Evolutionary conservation across 53 echinoderm and acorn worm genomes (phyloP).

Genomic region (Actinopyga echinites): DNA sequence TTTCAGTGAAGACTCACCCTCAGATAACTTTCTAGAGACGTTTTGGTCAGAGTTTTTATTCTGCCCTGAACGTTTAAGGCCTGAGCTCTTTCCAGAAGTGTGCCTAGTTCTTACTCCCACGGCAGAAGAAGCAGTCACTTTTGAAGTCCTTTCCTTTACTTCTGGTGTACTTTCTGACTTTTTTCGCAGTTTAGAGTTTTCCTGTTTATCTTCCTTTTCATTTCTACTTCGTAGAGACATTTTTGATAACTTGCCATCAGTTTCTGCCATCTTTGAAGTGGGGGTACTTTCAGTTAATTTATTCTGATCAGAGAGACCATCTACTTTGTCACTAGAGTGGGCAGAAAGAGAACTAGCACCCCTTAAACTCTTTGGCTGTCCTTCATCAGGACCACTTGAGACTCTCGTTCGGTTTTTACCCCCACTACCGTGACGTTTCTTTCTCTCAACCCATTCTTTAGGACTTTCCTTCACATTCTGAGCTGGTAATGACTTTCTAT

Average conservation of each 20-base stretch:
- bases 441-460: not conserved
- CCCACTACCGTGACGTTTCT: not conserved
- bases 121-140: not conserved
- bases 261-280: too few species aligned
- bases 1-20: not conserved
- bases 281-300: too few species aligned
- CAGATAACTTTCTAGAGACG: not conserved
- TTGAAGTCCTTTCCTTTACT: too few species aligned
- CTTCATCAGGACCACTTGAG: not conserved
- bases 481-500: conserved; percentile 22
- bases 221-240: too few species aligned
- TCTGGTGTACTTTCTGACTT: too few species aligned
- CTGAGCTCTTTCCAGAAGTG: not conserved
- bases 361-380: not conserved
- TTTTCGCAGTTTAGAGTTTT: too few species aligned
- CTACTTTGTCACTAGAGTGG: not conserved
- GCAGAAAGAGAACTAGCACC: not conserved
- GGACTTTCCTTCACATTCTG: not conserved
- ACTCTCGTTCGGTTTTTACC: not conserved
- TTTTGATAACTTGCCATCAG: too few species aligned
- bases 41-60: not conserved
- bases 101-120: not conserved
- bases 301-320: not conserved
- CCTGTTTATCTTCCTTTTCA: too few species aligned
- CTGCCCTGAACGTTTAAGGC: conserved; percentile 1